phyloP scores from a whole-genome alignment of 2,113 vertebrate genomes.

The Corythornis vintsioides region DNA sequence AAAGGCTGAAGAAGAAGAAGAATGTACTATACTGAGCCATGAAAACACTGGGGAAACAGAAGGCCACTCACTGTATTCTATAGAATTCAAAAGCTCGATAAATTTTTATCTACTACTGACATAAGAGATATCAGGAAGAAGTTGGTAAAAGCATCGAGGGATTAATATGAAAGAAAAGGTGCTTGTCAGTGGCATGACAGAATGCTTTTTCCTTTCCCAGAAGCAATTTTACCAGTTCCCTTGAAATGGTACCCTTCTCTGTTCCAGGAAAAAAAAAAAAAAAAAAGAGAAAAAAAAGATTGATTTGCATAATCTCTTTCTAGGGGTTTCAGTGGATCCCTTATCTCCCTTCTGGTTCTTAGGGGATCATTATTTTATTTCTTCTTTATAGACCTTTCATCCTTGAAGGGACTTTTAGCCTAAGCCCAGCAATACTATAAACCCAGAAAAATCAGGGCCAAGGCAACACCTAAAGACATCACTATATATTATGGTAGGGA shows the following conservation, averaged over 20 bases:
- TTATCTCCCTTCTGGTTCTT: not conserved
- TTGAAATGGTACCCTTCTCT: not conserved
- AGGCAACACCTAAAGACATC: conserved; percentile 21
- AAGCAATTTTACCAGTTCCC: not conserved
- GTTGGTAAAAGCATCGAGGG: not conserved
- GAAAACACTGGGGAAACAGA: not conserved
- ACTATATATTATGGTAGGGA: not conserved
- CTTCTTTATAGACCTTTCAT: not conserved
- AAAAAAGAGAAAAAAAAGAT: not conserved
- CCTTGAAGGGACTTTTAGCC: not conserved
- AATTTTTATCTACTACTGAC: conserved; percentile 8
- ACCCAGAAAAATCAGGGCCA: conserved; percentile 11
- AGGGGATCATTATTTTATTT: not conserved
- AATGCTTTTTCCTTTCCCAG: not conserved
- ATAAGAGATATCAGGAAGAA: not conserved
- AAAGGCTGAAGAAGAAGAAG: conserved; percentile 7
- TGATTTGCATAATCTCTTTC: conserved; percentile 26
- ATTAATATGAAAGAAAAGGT: conserved; percentile 8
- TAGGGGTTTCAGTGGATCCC: not conserved
- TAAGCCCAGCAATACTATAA: conserved; percentile 1
- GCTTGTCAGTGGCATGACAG: not conserved
- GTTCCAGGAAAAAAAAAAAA: not conserved
- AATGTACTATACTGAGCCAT: not conserved
- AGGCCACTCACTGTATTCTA: not conserved
- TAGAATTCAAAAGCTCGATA: not conserved